Evolutionary conservation across 1,140 invertebrate genomes (phyloP).

Genomic region (Halesus radiatus): DNA sequence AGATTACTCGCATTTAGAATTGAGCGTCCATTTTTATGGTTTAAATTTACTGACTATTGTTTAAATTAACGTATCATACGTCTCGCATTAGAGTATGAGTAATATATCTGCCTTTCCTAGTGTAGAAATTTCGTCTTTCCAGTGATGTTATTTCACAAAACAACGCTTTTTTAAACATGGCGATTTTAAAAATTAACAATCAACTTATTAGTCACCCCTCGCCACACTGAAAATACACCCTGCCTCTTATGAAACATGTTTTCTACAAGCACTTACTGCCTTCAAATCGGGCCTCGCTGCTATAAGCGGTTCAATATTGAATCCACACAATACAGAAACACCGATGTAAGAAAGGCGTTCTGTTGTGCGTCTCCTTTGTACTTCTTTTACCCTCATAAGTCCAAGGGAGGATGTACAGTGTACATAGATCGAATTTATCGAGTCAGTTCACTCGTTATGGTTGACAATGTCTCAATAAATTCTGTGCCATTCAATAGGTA

Average conservation of each 20-base stretch:
- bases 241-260: neutral
- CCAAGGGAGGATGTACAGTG: neutral
- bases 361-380: constrained; percentile 3
- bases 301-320: neutral
- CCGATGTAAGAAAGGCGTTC: constrained; percentile 12
- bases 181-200: no score
- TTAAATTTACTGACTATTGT: no score
- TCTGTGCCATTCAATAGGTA: no score
- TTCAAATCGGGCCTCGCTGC: neutral
- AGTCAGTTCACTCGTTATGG: neutral
- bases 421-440: neutral
- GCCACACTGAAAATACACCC: neutral
- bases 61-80: no score
- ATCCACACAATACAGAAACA: constrained; percentile 1
- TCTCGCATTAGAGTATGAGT: no score
- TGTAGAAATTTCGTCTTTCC: no score
- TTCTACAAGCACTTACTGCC: neutral
- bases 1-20: no score
- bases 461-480: constrained; percentile 11
- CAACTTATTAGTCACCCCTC: neutral
- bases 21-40: no score
- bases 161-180: no score
- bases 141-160: no score
- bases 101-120: no score
- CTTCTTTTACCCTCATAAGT: neutral